These are phyloP conservation scores for Corythucha ciliata DNA, from an alignment of 2,888 invertebrate species.

Conservation along the genomic window DNA sequence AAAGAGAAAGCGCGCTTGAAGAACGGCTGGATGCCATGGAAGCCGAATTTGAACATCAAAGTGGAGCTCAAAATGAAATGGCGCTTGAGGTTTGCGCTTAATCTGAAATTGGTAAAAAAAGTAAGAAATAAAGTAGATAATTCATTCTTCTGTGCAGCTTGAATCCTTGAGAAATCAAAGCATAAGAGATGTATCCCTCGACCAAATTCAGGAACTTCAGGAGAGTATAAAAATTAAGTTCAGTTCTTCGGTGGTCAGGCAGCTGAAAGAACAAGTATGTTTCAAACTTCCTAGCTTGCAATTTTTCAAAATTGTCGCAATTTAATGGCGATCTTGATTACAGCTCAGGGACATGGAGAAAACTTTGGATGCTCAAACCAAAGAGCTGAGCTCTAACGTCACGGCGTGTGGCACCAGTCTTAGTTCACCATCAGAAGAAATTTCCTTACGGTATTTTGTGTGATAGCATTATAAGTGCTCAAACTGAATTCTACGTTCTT, in stretches of 20 bases:
- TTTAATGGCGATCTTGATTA: conserved; percentile 17
- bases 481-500: neutral
- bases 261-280: conserved; percentile 43
- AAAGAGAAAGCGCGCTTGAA: conserved; percentile 53
- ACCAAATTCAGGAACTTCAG: conserved; percentile 30
- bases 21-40: conserved; percentile 55
- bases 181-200: conserved; percentile 22
- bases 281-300: neutral
- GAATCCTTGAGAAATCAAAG: conserved; percentile 27
- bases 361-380: conserved; percentile 59
- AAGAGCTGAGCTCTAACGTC: conserved; percentile 57
- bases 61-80: conserved; percentile 38
- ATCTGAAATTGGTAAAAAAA: conserved; percentile 6
- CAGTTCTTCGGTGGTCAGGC: conserved; percentile 38
- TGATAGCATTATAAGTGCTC: neutral
- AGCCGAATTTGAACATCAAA: conserved; percentile 44
- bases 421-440: conserved; percentile 74
- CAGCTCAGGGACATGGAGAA: conserved; percentile 57
- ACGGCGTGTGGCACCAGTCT: conserved; percentile 59
- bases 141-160: conserved; percentile 19
- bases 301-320: neutral
- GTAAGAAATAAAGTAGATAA: neutral
- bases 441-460: conserved; percentile 46
- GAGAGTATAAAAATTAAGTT: conserved; percentile 36
- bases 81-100: conserved; percentile 43